A percentile compares a stretch with the other conserved stretches of the same genome.
Conservation (phyloP, 2,888 invertebrate species). For the Cheilosia urbana region DNA sequence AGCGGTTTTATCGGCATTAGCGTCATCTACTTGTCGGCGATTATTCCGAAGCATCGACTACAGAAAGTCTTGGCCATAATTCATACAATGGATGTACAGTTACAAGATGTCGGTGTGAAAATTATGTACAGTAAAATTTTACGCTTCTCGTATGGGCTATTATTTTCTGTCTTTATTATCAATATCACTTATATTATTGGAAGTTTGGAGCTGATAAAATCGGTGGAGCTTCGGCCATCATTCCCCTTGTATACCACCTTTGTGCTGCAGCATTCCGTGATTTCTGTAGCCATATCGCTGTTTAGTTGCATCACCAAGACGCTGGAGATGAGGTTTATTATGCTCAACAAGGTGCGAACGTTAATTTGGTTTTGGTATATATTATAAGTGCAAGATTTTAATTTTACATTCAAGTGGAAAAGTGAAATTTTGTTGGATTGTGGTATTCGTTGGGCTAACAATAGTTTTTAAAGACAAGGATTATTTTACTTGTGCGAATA, state of each 20-base stretch:
- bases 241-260: slow-evolving; percentile 80
- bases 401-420: neutral
- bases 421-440: neutral
- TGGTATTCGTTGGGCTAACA: too few relatives aligned
- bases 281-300: slow-evolving; percentile 79
- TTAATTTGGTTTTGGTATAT: neutral
- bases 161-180: slow-evolving; percentile 78
- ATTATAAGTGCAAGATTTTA: neutral
- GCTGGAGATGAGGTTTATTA: slow-evolving; percentile 80
- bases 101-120: slow-evolving; percentile 80
- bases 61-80: slow-evolving; percentile 79
- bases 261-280: slow-evolving; percentile 81
- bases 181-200: slow-evolving; percentile 79
- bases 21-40: slow-evolving; percentile 80
- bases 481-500: too few relatives aligned
- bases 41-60: slow-evolving; percentile 80
- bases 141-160: slow-evolving; percentile 79
- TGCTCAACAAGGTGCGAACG: slow-evolving; percentile 81
- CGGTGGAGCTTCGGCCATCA: slow-evolving; percentile 78
- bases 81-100: slow-evolving; percentile 79
- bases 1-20: slow-evolving; percentile 82
- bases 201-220: slow-evolving; percentile 79
- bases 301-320: slow-evolving; percentile 80
- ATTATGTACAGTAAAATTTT: slow-evolving; percentile 82
- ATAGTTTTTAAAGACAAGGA: too few relatives aligned